Percentiles rank a stretch among this genome's conserved stretches.
Conservation (phyloP, 35 echinoderm and acorn worm genomes). For the Holothuria glaberrima region DNA sequence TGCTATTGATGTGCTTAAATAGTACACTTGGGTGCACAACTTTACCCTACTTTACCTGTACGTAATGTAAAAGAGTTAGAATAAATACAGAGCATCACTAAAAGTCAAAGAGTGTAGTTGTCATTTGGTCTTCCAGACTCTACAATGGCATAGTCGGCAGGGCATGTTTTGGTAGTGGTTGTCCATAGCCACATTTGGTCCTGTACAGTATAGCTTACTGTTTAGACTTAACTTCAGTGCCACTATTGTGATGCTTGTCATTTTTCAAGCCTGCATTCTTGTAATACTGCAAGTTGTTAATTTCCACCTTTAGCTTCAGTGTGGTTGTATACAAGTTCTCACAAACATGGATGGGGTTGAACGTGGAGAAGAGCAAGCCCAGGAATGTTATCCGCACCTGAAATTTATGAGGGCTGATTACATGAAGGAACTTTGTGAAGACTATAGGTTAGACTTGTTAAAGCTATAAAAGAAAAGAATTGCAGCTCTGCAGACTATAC, state of each 20-base stretch:
- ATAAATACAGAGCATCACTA: neutral
- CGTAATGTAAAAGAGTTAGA: neutral
- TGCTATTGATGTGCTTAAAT: neutral
- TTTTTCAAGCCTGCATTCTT: neutral
- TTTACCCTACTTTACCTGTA: neutral
- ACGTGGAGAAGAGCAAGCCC: neutral
- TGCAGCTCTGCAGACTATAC: neutral
- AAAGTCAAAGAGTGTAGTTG: neutral
- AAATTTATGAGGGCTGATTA: constrained; percentile 8
- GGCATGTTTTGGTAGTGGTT: neutral
- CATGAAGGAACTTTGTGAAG: constrained; percentile 17
- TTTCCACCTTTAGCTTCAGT: neutral
- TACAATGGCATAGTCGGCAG: neutral
- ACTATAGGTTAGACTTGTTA: neutral
- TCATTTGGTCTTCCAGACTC: neutral
- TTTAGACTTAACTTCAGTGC: neutral
- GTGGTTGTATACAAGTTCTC: neutral
- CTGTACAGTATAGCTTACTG: neutral
- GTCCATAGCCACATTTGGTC: neutral
- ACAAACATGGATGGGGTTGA: neutral
- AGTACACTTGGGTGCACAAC: neutral
- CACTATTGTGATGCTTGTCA: neutral
- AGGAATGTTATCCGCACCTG: neutral
- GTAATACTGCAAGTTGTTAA: neutral
- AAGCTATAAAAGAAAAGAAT: constrained; percentile 1